These are phyloP conservation scores for Suillia variegata DNA, from an alignment of 2,888 invertebrate genomes.

Conservation along the genomic window DNA sequence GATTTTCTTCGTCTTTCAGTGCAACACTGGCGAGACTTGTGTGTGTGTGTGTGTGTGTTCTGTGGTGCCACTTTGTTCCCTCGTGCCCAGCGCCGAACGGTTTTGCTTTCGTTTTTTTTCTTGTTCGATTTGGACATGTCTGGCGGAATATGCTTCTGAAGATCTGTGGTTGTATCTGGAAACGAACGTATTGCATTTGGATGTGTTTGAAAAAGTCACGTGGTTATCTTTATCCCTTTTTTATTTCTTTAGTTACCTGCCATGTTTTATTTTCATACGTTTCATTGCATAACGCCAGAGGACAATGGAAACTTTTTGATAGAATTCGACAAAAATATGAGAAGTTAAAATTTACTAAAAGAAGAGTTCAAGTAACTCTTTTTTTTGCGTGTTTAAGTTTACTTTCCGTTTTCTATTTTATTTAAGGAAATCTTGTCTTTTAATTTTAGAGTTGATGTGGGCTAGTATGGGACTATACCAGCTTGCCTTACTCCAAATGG, in stretches of 20 bases:
- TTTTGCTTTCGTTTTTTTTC: background rate
- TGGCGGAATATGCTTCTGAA: background rate
- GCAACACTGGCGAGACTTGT: slow-evolving; percentile 3
- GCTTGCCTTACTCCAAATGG: no score
- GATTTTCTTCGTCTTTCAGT: no score
- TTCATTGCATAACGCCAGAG: background rate
- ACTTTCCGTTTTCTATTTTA: no score
- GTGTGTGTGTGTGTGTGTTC: slow-evolving; percentile 8
- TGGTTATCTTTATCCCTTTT: slow-evolving; percentile 1
- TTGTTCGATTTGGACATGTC: background rate
- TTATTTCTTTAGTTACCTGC: background rate
- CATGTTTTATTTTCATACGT: background rate
- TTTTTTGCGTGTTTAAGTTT: background rate
- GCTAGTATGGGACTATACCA: no score
- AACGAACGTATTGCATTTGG: background rate
- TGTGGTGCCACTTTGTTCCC: background rate
- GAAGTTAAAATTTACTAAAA: no score
- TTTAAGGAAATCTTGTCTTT: no score
- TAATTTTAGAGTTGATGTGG: background rate
- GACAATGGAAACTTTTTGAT: no score
- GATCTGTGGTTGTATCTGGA: background rate
- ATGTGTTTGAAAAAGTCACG: background rate
- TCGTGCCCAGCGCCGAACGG: no score
- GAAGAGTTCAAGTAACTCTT: background rate
- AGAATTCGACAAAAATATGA: no score